Evolutionary conservation across 2,797 vertebrate species (phyloP).

Genomic region (Neomorphus geoffroyi): DNA sequence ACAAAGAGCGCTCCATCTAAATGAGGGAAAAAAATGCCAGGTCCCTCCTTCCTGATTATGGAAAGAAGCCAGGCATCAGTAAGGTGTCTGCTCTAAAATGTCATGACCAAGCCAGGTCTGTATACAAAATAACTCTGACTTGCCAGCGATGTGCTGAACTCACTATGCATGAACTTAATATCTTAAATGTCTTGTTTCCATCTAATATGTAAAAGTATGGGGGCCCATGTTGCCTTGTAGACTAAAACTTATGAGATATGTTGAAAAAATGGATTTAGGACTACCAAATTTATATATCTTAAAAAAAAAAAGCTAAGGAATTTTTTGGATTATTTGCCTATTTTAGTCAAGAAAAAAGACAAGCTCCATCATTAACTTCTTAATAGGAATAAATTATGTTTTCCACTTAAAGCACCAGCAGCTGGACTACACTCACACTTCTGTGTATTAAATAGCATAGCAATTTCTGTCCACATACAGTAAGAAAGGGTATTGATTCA

Average conservation of each 20-base stretch:
- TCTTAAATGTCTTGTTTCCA: not conserved
- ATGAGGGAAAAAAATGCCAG: not conserved
- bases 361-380: not conserved
- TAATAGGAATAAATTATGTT: not conserved
- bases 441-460: not conserved
- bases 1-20: not conserved
- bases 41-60: not conserved
- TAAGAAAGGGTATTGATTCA: not conserved
- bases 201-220: not conserved
- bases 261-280: not conserved
- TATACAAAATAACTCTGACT: not conserved
- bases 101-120: not conserved
- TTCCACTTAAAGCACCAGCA: not conserved
- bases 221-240: not conserved
- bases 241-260: not conserved
- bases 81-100: not conserved
- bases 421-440: not conserved
- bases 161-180: not conserved
- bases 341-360: not conserved
- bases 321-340: not conserved
- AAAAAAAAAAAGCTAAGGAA: not conserved
- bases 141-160: not conserved
- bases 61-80: not conserved
- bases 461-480: not conserved
- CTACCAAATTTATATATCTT: not conserved